Evolutionary conservation across 1,140 invertebrate species (phyloP).

Genomic region (Lepidurus couesii): DNA sequence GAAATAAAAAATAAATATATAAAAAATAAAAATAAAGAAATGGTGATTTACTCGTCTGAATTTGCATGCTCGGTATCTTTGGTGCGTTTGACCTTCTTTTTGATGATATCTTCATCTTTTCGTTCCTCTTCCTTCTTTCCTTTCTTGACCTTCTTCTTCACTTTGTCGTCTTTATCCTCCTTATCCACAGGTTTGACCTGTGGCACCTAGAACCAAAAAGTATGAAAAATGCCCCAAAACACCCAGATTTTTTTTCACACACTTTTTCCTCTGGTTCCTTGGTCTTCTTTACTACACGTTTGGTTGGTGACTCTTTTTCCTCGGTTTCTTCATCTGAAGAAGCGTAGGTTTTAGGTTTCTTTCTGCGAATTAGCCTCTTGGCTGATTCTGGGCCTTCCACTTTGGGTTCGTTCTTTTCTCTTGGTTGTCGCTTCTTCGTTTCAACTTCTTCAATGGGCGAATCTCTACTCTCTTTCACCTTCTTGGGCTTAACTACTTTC

Average conservation of each 20-base stretch:
- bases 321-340: slow-evolving; percentile 37
- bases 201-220: neutral
- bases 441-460: neutral
- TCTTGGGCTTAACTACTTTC: neutral
- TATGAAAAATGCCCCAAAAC: neutral
- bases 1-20: neutral
- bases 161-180: slow-evolving; percentile 37
- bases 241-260: neutral
- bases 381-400: neutral
- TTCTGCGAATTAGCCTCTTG: slow-evolving; percentile 1
- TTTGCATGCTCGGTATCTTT: neutral
- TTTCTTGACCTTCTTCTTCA: slow-evolving; percentile 36
- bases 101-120: slow-evolving; percentile 23
- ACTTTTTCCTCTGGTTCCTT: neutral
- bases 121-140: slow-evolving; percentile 35
- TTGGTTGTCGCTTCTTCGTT: neutral
- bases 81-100: slow-evolving; percentile 41
- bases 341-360: slow-evolving; percentile 11
- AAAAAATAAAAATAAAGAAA: neutral
- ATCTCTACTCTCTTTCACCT: slow-evolving; percentile 4
- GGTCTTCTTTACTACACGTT: neutral
- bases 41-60: neutral
- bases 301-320: slow-evolving; percentile 16
- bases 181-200: neutral
- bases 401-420: neutral